Conservation (phyloP, 2,888 invertebrate species). For the Trilocha varians region DNA sequence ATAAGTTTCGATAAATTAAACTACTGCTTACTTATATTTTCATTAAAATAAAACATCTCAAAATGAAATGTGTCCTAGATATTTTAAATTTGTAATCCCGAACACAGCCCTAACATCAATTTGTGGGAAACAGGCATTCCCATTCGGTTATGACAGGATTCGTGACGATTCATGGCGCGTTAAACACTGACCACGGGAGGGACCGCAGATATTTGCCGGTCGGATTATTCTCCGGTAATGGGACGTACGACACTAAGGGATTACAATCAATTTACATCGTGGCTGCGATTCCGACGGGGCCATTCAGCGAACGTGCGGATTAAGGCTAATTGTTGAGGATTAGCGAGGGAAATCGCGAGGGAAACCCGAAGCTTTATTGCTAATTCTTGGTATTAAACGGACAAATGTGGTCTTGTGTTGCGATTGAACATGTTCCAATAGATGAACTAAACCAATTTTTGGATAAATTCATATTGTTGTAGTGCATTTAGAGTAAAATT, state of each 20-base stretch:
- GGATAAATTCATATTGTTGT: no score
- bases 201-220: conserved; percentile 37
- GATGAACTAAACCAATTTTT: no score
- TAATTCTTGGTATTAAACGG: not conserved
- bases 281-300: conserved; percentile 17
- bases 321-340: not conserved
- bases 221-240: conserved; percentile 29
- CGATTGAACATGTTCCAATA: no score
- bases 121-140: conserved; percentile 11
- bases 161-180: conserved; percentile 26
- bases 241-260: conserved; percentile 17
- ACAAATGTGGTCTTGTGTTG: not conserved
- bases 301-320: not conserved
- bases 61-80: not conserved
- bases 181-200: conserved; percentile 40
- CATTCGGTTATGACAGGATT: conserved; percentile 21
- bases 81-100: no score
- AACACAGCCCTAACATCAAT: conserved; percentile 6
- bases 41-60: no score
- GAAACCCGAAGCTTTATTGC: not conserved
- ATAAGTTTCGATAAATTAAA: no score
- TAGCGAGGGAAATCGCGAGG: not conserved
- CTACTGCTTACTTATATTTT: no score
- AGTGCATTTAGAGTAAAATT: no score
- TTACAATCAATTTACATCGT: conserved; percentile 37